Conservation (phyloP, 1,140 invertebrate species). For the Zeugodacus cucurbitae region DNA sequence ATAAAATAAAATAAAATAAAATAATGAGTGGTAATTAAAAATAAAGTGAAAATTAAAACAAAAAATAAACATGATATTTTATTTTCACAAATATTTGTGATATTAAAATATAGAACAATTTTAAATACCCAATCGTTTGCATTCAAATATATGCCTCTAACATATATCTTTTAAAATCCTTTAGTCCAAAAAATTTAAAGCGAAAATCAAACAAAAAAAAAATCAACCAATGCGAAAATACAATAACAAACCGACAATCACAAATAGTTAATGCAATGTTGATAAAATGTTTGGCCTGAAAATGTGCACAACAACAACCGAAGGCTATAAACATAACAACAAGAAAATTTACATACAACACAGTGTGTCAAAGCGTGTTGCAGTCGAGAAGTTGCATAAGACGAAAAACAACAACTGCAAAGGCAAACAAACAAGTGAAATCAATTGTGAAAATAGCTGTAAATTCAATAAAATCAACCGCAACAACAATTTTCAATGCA, state of each 20-base stretch:
- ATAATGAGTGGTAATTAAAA: too few species aligned
- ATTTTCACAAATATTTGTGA: too few species aligned
- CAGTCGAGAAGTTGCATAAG: background rate
- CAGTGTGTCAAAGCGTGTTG: background rate
- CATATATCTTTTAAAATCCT: background rate
- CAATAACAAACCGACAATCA: background rate
- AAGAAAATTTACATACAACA: background rate
- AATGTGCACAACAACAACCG: background rate
- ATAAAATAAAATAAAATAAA: too few species aligned
- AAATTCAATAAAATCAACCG: background rate
- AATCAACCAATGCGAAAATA: background rate
- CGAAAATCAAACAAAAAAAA: background rate
- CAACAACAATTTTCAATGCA: background rate
- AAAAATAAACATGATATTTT: too few species aligned
- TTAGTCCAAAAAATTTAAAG: background rate
- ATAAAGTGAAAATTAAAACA: too few species aligned
- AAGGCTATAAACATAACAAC: background rate
- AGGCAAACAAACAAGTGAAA: background rate
- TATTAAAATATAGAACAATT: too few species aligned
- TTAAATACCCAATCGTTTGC: too few species aligned
- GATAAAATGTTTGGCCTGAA: conserved; percentile 19
- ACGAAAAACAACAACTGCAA: background rate
- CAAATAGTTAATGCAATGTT: background rate
- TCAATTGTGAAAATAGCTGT: background rate
- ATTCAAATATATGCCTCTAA: too few species aligned